phyloP scores from a whole-genome alignment of 2,888 invertebrate genomes.

The Drosophila ezoana region DNA sequence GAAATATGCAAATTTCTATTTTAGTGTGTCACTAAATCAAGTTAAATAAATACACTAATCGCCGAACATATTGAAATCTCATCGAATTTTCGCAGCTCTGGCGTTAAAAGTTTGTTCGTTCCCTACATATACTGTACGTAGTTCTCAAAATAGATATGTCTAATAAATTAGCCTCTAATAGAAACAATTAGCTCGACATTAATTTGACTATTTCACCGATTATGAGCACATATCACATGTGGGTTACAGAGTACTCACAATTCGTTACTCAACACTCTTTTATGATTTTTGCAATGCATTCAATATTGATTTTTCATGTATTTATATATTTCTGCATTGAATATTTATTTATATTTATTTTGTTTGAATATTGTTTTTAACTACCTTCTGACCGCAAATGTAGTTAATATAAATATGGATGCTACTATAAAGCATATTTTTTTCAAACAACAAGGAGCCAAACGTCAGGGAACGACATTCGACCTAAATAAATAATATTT shows the following conservation, averaged over 20 bases:
- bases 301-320: constrained; percentile 10
- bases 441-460: not conserved
- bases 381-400: not conserved
- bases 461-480: not conserved
- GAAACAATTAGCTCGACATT: no score
- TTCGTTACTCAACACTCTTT: not conserved
- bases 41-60: not conserved
- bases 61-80: no score
- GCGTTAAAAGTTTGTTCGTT: no score
- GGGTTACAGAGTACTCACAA: constrained; percentile 1
- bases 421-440: not conserved
- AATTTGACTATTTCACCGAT: no score
- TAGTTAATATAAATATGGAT: not conserved
- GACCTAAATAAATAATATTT: not conserved
- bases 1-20: constrained; percentile 2
- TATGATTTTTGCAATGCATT: not conserved
- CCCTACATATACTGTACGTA: no score
- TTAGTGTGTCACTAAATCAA: not conserved
- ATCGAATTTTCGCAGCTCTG: no score
- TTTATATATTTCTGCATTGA: not conserved
- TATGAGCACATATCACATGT: no score
- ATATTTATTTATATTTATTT: constrained; percentile 16
- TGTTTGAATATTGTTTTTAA: constrained; percentile 4
- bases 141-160: no score
- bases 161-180: no score